phyloP scores from a whole-genome alignment of 2,113 vertebrate species.

The Tonatia bakeri region DNA sequence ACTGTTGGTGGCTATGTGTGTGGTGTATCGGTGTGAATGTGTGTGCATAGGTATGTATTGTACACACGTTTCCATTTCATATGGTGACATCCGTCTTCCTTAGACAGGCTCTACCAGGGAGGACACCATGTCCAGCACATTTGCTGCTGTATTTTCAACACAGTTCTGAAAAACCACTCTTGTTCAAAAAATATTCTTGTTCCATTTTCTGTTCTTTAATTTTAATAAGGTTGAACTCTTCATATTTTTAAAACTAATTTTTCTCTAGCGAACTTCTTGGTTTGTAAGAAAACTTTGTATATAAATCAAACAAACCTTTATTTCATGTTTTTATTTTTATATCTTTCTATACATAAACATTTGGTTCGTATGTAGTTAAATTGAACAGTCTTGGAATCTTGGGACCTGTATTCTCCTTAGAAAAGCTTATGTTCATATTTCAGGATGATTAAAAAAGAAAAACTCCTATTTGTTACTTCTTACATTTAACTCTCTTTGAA shows the following conservation, averaged over 20 bases:
- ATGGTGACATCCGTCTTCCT: background rate
- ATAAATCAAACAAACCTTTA: background rate
- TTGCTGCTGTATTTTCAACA: background rate
- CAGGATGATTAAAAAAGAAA: background rate
- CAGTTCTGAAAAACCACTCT: background rate
- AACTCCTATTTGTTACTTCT: background rate
- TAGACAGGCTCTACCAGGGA: background rate
- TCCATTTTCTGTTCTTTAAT: background rate
- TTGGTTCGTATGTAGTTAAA: background rate
- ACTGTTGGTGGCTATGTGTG: background rate
- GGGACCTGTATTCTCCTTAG: background rate
- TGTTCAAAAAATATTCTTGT: background rate
- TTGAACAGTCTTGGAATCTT: background rate
- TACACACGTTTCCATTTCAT: background rate
- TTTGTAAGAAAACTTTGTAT: background rate
- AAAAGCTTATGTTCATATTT: background rate
- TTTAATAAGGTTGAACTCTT: background rate
- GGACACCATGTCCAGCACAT: no score
- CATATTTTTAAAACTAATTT: background rate
- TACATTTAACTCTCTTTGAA: background rate
- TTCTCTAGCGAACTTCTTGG: background rate
- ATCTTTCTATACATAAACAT: conserved; percentile 24
- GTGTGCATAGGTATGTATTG: background rate
- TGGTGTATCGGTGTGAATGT: background rate
- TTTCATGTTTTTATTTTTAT: conserved; percentile 2